Base-by-base conservation (phyloP, 92 coral and sea anemone species). In the Epizoanthus ramosus region DNA sequence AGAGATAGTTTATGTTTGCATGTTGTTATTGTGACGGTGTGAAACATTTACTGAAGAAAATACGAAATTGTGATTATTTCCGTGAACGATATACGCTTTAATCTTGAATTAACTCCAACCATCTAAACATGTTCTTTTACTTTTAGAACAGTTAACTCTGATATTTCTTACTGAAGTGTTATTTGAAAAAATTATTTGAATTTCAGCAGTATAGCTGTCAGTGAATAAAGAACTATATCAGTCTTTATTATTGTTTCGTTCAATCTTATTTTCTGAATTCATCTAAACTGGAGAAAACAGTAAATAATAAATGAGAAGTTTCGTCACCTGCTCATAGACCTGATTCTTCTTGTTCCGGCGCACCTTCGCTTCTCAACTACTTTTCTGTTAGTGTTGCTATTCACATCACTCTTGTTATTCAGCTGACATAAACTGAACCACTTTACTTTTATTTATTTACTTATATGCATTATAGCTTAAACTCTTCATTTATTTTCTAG, bases 1-100 rank as follows among this genome's bases (percentile, higher is more conserved):
- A 61, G n/a, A n/a, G 41, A 22, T 77, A 77, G 82, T 61, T 77
- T 77, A 77, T 21, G 41, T 77, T 77, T 41, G 31, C 23, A 14
- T 59, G 33, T 64, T 76, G 59, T 76, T 76, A 76, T 76, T 76
- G 43, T 76, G 81, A 76, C 81, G 61, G 82, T 63, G 82, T 77
- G 82, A 77, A 63, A 61, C 82, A 35, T 61, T 77, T 57, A 19
- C 41, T 28, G 43, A 41, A 37, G 14, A 77, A 77, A 64, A 50
- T 24, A 77, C 61, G 25, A 77, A 43, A 50, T 10, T 50, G 54
- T 50, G 54, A 50, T 50, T 50, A 50, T 13, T 50, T 0, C 3
- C 16, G 3, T 1, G 54, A 50, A 50, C 54, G 13, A 50, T 50
- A 50, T 9, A 50, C 54, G 14, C 54, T 9, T 50, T 50, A 50